Base-by-base conservation (phyloP, 2,113 vertebrate species). In the Ictalurus punctatus region DNA sequence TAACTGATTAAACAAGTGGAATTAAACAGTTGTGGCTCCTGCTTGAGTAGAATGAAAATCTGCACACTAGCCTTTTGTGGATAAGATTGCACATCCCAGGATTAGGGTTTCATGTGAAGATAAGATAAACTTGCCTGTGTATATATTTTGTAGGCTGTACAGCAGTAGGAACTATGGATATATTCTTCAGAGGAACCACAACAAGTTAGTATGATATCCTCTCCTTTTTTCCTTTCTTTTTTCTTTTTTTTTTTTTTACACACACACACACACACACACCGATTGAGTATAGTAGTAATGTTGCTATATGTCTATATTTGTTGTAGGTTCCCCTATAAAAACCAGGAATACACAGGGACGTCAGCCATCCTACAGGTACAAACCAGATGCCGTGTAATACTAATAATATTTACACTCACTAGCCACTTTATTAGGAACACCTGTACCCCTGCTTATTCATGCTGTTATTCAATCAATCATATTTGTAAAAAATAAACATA, bases 241-340 rank as follows among this genome's bases (percentile, higher is more conserved):
- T 23, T 84, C 21, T 85, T 10, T n/a, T 40, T 54, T 5, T 56
- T 27, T 52, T 61, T 71, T 17, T 40, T 37, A 82, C 4, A 25
- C 25, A 37, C 82, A 40, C 25, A 71, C 4, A 25, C 25, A 37
- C 82, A 40, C 19, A 71, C 6, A 58, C 40, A 58, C 65, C 74
- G 4, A 56, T 12, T 27, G 25, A 37, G 7, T 67, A n/a, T 34
- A 78, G 23, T 79, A 19, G 13, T 73, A 44, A 85, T 63, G 16
- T 52, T 63, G 27, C 34, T 83, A 34, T 81, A 10, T 85, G 82
- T 73, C 37, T 25, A 12, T 90, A 67, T 89, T 67, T 76, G 61
- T 84, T 40, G 63, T 30, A 92, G 91, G 91, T 88, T 92, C 90
- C 34, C 91, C 91, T 2, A 69, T 88, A 48, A 90, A 90, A 87